These are phyloP conservation scores for Diplolepis rosae DNA, from an alignment of 2,888 invertebrate species.

Conservation along the genomic window DNA sequence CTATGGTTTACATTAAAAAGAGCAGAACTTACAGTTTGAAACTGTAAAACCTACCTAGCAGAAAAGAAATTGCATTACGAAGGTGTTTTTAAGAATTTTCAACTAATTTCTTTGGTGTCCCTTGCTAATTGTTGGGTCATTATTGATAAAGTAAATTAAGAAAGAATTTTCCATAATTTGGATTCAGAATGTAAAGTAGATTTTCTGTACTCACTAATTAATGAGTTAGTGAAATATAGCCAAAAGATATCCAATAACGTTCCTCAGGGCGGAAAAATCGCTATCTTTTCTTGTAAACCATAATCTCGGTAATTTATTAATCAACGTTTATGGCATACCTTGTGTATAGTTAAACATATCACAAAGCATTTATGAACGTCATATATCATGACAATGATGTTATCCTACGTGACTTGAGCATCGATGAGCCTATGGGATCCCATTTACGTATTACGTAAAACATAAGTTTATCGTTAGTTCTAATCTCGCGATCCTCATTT, in stretches of 20 bases:
- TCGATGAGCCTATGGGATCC: slow-evolving; percentile 45
- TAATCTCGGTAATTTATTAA: slow-evolving; percentile 43
- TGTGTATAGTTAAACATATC: slow-evolving; percentile 46
- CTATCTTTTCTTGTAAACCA: slow-evolving; percentile 33
- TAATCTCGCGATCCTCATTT: slow-evolving; percentile 6
- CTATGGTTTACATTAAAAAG: too few relatives aligned
- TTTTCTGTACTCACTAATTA: too few relatives aligned
- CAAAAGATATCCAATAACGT: slow-evolving; percentile 16
- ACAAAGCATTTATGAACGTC: slow-evolving; percentile 46
- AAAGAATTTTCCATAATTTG: too few relatives aligned
- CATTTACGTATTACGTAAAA: slow-evolving; percentile 46
- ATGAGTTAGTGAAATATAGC: slow-evolving; percentile 1
- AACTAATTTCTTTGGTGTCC: too few relatives aligned
- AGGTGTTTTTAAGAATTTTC: too few relatives aligned
- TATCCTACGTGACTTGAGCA: slow-evolving; percentile 47
- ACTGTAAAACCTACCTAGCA: too few relatives aligned
- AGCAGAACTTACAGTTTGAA: too few relatives aligned
- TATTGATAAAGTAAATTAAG: too few relatives aligned
- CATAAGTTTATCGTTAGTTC: slow-evolving; percentile 33
- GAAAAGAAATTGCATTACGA: too few relatives aligned
- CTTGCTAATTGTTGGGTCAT: too few relatives aligned
- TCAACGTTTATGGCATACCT: slow-evolving; percentile 44
- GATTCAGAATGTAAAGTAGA: too few relatives aligned
- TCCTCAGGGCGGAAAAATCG: slow-evolving; percentile 13
- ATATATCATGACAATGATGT: slow-evolving; percentile 45